Base-by-base conservation (phyloP, 1,140 invertebrate species). In the Monomorium pharaonis region DNA sequence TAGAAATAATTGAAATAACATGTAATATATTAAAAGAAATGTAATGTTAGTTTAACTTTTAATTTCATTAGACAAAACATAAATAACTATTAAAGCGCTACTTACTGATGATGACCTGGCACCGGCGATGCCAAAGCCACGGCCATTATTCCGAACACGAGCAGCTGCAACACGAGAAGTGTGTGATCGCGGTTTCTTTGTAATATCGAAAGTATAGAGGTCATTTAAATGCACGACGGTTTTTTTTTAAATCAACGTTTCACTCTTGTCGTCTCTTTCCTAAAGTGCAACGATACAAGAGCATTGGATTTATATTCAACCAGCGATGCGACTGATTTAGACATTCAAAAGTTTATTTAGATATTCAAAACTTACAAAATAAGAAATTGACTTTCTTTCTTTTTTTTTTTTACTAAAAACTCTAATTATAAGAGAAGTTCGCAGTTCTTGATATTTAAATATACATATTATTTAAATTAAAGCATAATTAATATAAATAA, bases 101-200 rank as follows among this genome's bases (percentile, higher is more conserved):
- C 93, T 90, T 89, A 94, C 93, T 93, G 92, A 81, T 93, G 92
- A 58, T 91, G 77, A 30, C 89, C 89, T 54, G 91, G 88, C 49
- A 90, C 14, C 12, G 94, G 94, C 27, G 91, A 90, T 27, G 93
- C 92, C 69, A 89, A 87, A 70, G 89, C 86, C 47, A 88, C 83
- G 12, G 91, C 91, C 47, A 94, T 44, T 75, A 94, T 90, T 92
- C 92, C 93, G 58, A 92, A 92, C 88, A 93, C 91, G 91, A 94
- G 86, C 30, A 94, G 67, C 94, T 94, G 90, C 81, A 94, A 94
- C 62, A 81, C 84, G 86, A 91, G 84, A 86, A 85, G 81, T 47
- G 14, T 44, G 37, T 85, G 90, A 88, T 90, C 83, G 77, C 88
- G 78, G 78, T 86, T 84, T 62, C 54, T 9, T 56, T 49, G 65